A percentile compares a stretch with the other conserved stretches of the same genome.
Conservation (phyloP, 2,888 invertebrate species). For the Nomada fabriciana region DNA sequence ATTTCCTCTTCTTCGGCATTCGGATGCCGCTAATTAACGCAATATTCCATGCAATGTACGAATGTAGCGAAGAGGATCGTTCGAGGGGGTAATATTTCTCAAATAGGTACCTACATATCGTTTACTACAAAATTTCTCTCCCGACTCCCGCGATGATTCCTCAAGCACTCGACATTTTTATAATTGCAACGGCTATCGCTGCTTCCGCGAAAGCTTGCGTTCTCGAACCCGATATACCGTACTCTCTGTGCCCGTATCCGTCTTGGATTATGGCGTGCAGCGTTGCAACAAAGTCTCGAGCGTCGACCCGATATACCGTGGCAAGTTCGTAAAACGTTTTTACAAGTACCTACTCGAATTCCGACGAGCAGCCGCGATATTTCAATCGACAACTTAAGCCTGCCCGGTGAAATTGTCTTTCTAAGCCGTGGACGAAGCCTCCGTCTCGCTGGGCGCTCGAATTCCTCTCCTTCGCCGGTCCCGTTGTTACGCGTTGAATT, state of each 20-base stretch:
- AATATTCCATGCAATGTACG: constrained; percentile 1
- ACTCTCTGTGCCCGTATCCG: constrained; percentile 7
- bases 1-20: constrained; percentile 45
- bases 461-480: background rate
- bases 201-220: constrained; percentile 1
- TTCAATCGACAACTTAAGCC: constrained; percentile 13
- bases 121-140: background rate
- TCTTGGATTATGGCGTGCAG: constrained; percentile 11
- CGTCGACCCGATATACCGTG: background rate
- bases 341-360: constrained; percentile 6
- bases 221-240: too few species aligned
- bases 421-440: constrained; percentile 17
- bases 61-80: background rate
- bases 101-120: too few species aligned
- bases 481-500: constrained; percentile 38
- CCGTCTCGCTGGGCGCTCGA: background rate
- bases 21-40: constrained; percentile 57
- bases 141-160: background rate
- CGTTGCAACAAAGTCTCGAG: constrained; percentile 22
- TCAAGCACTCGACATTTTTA: background rate
- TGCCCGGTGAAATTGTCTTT: constrained; percentile 13
- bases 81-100: background rate
- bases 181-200: constrained; percentile 23
- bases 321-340: constrained; percentile 29
- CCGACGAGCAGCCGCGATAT: constrained; percentile 18